Evolutionary conservation across 2,113 vertebrate species (phyloP).

Genomic region (Zosterops japonicus): DNA sequence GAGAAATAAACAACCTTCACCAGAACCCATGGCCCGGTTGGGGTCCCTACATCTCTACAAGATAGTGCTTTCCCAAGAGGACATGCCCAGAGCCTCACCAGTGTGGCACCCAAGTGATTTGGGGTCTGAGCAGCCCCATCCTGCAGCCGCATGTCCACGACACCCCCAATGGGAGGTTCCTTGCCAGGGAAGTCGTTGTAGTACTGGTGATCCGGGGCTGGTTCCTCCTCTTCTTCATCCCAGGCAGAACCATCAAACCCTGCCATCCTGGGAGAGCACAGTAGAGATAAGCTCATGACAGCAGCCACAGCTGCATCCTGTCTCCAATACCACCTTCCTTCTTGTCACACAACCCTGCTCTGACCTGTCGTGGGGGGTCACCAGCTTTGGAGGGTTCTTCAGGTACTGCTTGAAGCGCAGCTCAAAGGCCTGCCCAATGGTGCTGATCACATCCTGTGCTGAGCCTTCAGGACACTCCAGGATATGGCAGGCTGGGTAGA

Average conservation of each 20-base stretch:
- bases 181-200: slow-evolving; percentile 98
- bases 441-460: slow-evolving; percentile 98
- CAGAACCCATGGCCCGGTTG: fast-evolving
- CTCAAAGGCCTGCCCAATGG: slow-evolving; percentile 96
- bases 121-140: slow-evolving; percentile 71
- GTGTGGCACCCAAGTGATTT: slow-evolving; percentile 83
- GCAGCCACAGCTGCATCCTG: background rate
- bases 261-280: slow-evolving; percentile 82
- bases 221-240: slow-evolving; percentile 88
- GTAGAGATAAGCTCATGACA: background rate
- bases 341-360: background rate
- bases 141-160: slow-evolving; percentile 89
- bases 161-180: slow-evolving; percentile 92
- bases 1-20: background rate
- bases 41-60: too few relatives aligned
- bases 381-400: slow-evolving; percentile 96
- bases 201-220: slow-evolving; percentile 88
- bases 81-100: slow-evolving; percentile 73
- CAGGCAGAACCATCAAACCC: slow-evolving; percentile 96
- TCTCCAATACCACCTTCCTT: background rate
- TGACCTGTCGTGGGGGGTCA: slow-evolving; percentile 95
- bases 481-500: slow-evolving; percentile 89
- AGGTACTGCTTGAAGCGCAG: slow-evolving; percentile 98
- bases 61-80: fast-evolving
- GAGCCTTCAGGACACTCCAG: slow-evolving; percentile 94